These are phyloP conservation scores for Eupithecia abbreviata DNA, from an alignment of 2,888 invertebrate genomes.

Conservation along the genomic window DNA sequence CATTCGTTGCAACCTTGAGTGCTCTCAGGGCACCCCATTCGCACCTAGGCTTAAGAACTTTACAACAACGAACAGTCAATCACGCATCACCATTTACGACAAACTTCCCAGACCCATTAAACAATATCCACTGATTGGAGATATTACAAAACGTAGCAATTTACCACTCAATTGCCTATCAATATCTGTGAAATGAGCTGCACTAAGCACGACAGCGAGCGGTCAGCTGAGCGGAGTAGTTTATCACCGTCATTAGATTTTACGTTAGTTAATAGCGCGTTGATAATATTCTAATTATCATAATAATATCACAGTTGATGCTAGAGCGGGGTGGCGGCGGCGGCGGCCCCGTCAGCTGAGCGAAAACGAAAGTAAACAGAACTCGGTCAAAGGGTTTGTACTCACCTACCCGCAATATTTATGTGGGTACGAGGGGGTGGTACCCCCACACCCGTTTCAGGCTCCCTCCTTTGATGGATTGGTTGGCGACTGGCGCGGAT, in stretches of 20 bases:
- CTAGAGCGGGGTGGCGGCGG: slow-evolving; percentile 68
- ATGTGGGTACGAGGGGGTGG: slow-evolving; percentile 78
- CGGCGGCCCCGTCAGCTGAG: slow-evolving; percentile 81
- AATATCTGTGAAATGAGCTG: slow-evolving; percentile 24
- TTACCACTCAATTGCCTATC: slow-evolving; percentile 10
- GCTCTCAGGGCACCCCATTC: slow-evolving; percentile 64
- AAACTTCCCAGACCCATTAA: not conserved
- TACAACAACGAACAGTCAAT: not conserved
- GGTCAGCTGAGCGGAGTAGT: slow-evolving; percentile 34
- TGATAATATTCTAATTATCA: slow-evolving; percentile 81
- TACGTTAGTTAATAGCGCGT: slow-evolving; percentile 60
- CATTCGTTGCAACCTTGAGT: slow-evolving; percentile 81
- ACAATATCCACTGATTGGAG: not conserved
- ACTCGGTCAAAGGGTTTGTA: slow-evolving; percentile 85
- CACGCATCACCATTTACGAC: not conserved
- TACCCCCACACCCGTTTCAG: slow-evolving; percentile 75
- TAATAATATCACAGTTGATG: slow-evolving; percentile 78
- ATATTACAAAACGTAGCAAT: slow-evolving; percentile 10
- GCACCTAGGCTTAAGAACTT: slow-evolving; percentile 37
- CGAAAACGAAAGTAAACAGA: slow-evolving; percentile 85
- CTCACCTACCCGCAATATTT: slow-evolving; percentile 84
- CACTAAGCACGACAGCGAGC: slow-evolving; percentile 10
- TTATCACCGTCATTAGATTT: slow-evolving; percentile 54
- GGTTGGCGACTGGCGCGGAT: slow-evolving; percentile 81
- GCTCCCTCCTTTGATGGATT: slow-evolving; percentile 83